A percentile compares a stretch with the other conserved stretches of the same genome.
These are phyloP conservation scores for Eulemur albifrons DNA, from an alignment of 2,797 vertebrate species.

Conservation along the genomic window DNA sequence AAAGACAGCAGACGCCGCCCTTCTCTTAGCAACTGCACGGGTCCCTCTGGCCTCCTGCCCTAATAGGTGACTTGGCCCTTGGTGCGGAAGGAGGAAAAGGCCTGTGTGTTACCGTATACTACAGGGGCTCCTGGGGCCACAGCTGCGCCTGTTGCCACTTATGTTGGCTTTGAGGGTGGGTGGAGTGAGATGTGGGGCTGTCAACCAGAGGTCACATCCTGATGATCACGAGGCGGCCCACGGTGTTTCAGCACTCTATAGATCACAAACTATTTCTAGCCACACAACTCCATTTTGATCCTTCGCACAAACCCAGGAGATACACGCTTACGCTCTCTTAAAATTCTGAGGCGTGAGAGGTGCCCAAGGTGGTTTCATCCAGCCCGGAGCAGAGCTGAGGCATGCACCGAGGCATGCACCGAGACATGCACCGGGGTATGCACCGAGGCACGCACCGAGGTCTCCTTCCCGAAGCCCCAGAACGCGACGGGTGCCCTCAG, in stretches of 20 bases:
- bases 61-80: neutral
- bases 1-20: neutral
- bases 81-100: neutral
- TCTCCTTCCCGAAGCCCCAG: neutral
- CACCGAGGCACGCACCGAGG: too few relatives aligned
- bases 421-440: too few relatives aligned
- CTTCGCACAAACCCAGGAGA: neutral
- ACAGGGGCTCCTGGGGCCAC: neutral
- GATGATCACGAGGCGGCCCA: rapidly evolving
- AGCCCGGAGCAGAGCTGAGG: neutral
- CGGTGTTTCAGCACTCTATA: neutral
- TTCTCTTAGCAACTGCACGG: neutral
- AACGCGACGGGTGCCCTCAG: rapidly evolving
- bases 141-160: neutral
- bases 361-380: rapidly evolving
- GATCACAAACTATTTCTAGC: neutral
- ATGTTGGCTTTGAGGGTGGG: neutral
- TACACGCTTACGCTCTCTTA: neutral
- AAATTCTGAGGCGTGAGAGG: neutral
- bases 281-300: neutral
- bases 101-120: neutral
- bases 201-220: neutral
- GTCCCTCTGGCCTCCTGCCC: neutral
- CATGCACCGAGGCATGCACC: too few relatives aligned
- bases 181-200: neutral